Evolutionary conservation across 2,888 invertebrate species (phyloP).

Genomic region (Amiota mariae): DNA sequence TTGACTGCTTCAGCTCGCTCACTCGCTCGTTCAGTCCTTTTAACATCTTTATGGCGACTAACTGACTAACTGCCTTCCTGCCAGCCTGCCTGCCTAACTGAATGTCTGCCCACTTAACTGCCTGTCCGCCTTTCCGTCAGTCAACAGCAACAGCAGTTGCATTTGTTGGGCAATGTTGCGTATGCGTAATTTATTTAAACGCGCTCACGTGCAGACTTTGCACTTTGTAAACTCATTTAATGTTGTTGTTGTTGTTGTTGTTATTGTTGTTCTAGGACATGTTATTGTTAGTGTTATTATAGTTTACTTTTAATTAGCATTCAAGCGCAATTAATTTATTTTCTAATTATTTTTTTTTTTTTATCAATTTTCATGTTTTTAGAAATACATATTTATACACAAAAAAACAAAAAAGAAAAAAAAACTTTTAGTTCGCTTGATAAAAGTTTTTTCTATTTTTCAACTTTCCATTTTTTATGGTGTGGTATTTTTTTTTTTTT

Average conservation of each 20-base stretch:
- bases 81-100: neutral
- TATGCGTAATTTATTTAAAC: neutral
- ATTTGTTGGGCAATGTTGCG: neutral
- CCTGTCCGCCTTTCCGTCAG: neutral
- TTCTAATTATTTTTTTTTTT: too few species aligned
- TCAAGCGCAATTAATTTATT: slow-evolving; percentile 5
- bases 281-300: neutral
- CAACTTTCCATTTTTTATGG: neutral
- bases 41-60: too few species aligned
- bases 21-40: neutral
- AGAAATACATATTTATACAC: too few species aligned
- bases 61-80: neutral
- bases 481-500: too few species aligned
- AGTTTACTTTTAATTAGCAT: slow-evolving; percentile 10
- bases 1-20: neutral
- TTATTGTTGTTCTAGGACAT: too few species aligned
- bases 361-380: too few species aligned
- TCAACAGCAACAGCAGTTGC: neutral
- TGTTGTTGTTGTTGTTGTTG: too few species aligned
- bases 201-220: too few species aligned
- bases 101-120: neutral
- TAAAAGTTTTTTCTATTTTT: neutral
- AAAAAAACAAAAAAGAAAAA: too few species aligned
- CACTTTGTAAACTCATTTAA: too few species aligned
- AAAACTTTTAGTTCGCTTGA: too few species aligned